Evolutionary conservation across 2,888 invertebrate species (phyloP), one percentile per base, ranked within the genome.

Genomic region (Athalia circularis): DNA sequence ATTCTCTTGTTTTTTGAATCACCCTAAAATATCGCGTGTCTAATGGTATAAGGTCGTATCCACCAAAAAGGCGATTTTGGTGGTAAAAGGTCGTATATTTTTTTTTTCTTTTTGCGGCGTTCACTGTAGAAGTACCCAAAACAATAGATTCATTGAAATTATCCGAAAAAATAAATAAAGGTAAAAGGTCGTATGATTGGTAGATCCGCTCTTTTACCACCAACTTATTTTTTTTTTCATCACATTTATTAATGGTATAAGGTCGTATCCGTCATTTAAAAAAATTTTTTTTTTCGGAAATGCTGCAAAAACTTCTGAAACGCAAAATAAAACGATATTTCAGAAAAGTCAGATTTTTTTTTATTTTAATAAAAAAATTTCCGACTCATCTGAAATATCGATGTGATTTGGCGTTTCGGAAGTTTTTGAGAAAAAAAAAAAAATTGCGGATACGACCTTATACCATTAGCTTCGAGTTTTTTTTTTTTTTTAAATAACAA

Each of bases 161-260:
- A 15, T 15, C 62, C 5, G 29, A 62, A 8, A 62, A 62, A 15
- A 62, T 15, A 5, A 62, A 62, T 15, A 29, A 62, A 62, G 13
- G 13, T 62, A 29, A 62, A 62, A 62, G 62, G 15, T 62, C 15
- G 62, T 62, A 15, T 62, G 62, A 29, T 62, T 62, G 62, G 62
- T 62, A 4, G 62, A 62, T 62, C 13, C 13, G 62, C 13, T 29
- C 62, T 62, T 62, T 15, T 5, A 62, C 4, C 13, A 62, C 29
- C 13, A 62, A 62, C 29, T 4, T 62, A n/a, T 15, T 9, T 13
- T 15, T 13, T 4, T 15, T 15, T 13, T 62, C 29, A 9, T 62
- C 29, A 13, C 29, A 29, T 62, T 62, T 62, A 29, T 15, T 62
- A 5, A 15, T 15, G 62, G 29, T 4, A 62, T 5, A 62, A 62